phyloP scores from a whole-genome alignment of 2,113 vertebrate species.

The Gallinago media region DNA sequence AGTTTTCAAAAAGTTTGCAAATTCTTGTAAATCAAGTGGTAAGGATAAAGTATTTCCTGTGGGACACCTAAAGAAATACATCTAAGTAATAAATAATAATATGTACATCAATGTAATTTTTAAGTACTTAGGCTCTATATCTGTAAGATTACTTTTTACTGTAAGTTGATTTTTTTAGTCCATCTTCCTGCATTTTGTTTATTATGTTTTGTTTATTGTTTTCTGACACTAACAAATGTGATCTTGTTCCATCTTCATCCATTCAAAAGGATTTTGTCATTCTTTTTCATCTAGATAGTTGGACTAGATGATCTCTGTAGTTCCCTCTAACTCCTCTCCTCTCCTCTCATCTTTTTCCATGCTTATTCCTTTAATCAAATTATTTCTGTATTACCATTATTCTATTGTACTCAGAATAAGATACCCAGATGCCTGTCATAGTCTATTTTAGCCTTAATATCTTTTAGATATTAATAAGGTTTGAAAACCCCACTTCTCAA shows the following conservation, averaged over 20 bases:
- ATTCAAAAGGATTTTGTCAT: background rate
- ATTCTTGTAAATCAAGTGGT: background rate
- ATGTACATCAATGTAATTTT: background rate
- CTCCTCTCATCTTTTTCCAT: background rate
- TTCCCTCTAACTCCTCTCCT: background rate
- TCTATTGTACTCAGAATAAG: background rate
- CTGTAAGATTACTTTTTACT: background rate
- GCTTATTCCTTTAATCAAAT: background rate
- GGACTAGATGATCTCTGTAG: no score
- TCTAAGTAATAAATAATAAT: background rate
- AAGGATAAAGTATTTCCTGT: background rate
- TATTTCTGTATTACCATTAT: background rate
- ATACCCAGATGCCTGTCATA: background rate
- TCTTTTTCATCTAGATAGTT: background rate
- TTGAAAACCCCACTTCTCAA: background rate
- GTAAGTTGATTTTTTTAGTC: background rate
- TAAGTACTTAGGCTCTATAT: background rate
- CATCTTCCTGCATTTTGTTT: background rate
- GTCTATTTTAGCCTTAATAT: background rate
- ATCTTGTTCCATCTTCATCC: background rate
- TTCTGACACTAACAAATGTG: background rate
- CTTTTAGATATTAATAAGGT: background rate
- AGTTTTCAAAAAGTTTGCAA: background rate
- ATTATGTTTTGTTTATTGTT: background rate
- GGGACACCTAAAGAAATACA: background rate